Percentiles rank a stretch among this genome's conserved stretches.
Evolutionary conservation across 2,888 invertebrate species (phyloP).

Genomic region (Mantis religiosa): DNA sequence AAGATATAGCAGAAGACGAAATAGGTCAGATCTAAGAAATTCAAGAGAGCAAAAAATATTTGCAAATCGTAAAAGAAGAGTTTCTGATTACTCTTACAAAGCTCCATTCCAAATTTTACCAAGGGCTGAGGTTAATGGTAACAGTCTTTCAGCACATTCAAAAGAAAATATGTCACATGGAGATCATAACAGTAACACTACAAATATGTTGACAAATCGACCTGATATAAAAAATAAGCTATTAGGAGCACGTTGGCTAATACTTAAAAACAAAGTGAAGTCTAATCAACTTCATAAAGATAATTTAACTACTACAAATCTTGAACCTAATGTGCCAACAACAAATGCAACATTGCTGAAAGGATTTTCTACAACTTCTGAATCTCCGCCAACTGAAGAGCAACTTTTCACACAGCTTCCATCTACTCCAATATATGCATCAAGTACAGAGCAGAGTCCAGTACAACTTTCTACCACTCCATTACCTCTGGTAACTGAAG

Average conservation of each 20-base stretch:
- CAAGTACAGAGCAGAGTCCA: no score
- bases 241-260: not conserved
- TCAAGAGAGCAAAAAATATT: not conserved
- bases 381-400: not conserved
- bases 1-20: not conserved
- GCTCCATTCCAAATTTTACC: not conserved
- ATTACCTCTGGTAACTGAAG: no score
- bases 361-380: not conserved
- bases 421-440: no score
- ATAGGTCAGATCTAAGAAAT: not conserved
- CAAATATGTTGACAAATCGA: not conserved
- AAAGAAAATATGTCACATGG: not conserved
- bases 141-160: not conserved
- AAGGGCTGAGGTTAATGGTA: not conserved
- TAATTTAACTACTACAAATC: not conserved
- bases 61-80: not conserved
- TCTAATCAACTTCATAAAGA: not conserved
- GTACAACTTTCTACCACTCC: no score
- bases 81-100: not conserved
- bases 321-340: not conserved
- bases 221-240: not conserved
- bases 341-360: not conserved
- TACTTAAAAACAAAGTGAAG: not conserved
- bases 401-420: no score
- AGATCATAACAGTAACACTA: not conserved